Evolutionary conservation across 2,888 invertebrate species (phyloP).

Genomic region (Aelia acuminata): DNA sequence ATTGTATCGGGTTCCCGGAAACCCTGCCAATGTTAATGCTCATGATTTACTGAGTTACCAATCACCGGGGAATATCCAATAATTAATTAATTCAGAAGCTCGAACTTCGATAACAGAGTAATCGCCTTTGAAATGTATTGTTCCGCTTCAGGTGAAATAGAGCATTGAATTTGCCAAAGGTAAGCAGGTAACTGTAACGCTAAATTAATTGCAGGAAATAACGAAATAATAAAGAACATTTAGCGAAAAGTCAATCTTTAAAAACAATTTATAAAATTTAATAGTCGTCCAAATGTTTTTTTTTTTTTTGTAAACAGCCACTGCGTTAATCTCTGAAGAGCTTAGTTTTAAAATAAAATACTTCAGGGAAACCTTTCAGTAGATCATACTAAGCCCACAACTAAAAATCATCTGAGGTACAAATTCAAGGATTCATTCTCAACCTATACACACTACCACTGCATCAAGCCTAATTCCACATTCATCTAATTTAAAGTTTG

Average conservation of each 20-base stretch:
- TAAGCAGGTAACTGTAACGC: background rate
- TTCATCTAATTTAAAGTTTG: too few relatives aligned
- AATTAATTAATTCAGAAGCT: slow-evolving; percentile 6
- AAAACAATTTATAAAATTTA: too few relatives aligned
- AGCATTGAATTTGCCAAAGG: background rate
- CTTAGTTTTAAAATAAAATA: too few relatives aligned
- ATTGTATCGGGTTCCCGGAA: background rate
- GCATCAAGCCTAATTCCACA: too few relatives aligned
- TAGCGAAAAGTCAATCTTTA: too few relatives aligned
- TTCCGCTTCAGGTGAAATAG: background rate
- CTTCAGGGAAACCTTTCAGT: too few relatives aligned
- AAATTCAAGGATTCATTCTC: too few relatives aligned
- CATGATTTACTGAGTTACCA: background rate
- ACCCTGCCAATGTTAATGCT: background rate
- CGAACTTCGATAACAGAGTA: background rate
- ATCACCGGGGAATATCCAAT: background rate
- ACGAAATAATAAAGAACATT: background rate
- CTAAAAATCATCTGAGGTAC: too few relatives aligned
- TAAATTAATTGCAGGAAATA: background rate
- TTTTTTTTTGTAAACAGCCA: background rate
- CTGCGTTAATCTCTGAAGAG: too few relatives aligned
- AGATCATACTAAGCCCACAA: too few relatives aligned
- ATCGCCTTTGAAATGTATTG: background rate
- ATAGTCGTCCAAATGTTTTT: too few relatives aligned
- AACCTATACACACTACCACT: too few relatives aligned